Conservation (phyloP, 2,797 vertebrate species). For the Stomatorhinus walkeri region DNA sequence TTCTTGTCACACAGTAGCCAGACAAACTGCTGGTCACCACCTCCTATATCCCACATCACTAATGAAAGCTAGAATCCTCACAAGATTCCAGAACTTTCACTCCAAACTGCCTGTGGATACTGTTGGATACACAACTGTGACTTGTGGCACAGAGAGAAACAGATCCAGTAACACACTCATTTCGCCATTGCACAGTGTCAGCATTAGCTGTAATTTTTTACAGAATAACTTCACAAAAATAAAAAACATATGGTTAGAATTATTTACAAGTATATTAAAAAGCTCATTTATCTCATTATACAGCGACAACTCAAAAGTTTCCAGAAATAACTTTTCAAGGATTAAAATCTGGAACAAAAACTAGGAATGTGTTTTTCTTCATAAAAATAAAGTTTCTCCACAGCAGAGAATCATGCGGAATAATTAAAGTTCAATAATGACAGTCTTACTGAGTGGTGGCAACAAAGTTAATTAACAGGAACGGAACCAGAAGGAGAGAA, state of each 20-base stretch:
- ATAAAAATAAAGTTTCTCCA: neutral
- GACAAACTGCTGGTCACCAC: neutral
- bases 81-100: neutral
- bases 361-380: neutral
- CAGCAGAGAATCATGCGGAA: neutral
- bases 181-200: neutral
- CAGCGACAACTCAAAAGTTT: neutral
- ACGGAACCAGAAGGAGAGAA: neutral
- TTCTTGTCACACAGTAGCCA: neutral
- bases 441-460: neutral
- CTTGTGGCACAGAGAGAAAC: neutral
- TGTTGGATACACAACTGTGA: neutral
- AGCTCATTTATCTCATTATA: slow-evolving; percentile 6
- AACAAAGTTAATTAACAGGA: neutral
- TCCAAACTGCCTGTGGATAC: neutral
- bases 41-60: neutral
- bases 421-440: neutral
- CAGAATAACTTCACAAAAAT: neutral
- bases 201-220: neutral
- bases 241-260: neutral
- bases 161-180: neutral
- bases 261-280: slow-evolving; percentile 9
- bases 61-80: neutral
- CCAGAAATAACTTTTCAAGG: slow-evolving; percentile 14
- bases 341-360: neutral